These are phyloP conservation scores for Distichodus sexfasciatus DNA, from an alignment of 2,797 vertebrate species.

Conservation along the genomic window DNA sequence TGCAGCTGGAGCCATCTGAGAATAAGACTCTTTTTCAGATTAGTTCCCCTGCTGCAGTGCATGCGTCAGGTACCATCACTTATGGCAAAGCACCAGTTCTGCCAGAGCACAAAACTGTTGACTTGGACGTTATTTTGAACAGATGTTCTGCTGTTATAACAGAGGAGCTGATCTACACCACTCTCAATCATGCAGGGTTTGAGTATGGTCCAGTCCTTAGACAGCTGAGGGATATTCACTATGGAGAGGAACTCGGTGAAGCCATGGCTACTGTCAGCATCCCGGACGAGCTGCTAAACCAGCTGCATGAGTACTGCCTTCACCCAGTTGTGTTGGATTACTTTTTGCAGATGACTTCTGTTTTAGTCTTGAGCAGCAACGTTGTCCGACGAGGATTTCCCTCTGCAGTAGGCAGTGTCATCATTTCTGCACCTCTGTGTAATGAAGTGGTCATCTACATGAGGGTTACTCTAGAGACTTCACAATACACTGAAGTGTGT, in stretches of 20 bases:
- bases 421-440: constrained; percentile 71
- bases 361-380: constrained; percentile 58
- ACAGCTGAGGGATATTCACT: constrained; percentile 73
- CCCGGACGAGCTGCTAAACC: constrained; percentile 60
- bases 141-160: constrained; percentile 71
- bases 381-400: constrained; percentile 73
- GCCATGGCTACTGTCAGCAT: constrained; percentile 74
- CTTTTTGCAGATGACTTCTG: constrained; percentile 81
- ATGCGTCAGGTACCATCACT: constrained; percentile 72
- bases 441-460: constrained; percentile 83
- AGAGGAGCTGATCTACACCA: constrained; percentile 70
- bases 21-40: constrained; percentile 70
- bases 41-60: constrained; percentile 66
- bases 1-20: constrained; percentile 65
- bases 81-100: constrained; percentile 36
- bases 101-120: constrained; percentile 72
- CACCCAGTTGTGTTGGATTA: constrained; percentile 85
- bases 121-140: constrained; percentile 62
- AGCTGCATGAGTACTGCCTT: constrained; percentile 77
- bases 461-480: constrained; percentile 64
- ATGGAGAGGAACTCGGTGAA: constrained; percentile 79
- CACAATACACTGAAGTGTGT: constrained; percentile 79
- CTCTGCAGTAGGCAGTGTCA: constrained; percentile 74
- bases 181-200: constrained; percentile 76
- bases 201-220: constrained; percentile 78